Percentiles rank a stretch among this genome's conserved stretches.
phyloP scores from a whole-genome alignment of 2,797 vertebrate species.

The Pipistrellus nathusii region DNA sequence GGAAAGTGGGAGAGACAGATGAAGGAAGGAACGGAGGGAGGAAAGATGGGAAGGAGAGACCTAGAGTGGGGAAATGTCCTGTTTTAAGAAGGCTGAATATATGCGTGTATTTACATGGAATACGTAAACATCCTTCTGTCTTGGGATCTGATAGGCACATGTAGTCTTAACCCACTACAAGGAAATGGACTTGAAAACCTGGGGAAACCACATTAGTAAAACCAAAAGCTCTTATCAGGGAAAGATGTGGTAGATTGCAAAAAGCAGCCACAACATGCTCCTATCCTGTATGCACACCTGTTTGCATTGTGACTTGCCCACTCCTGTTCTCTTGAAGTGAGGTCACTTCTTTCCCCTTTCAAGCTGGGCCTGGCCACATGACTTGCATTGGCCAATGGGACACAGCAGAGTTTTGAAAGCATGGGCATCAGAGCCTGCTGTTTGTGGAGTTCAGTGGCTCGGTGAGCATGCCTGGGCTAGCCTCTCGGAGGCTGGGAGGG shows the following conservation, averaged over 20 bases:
- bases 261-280: background rate
- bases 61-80: background rate
- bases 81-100: background rate
- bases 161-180: background rate
- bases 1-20: background rate
- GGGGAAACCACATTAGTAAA: background rate
- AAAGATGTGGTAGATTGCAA: background rate
- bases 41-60: background rate
- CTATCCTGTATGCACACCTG: background rate
- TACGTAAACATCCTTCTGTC: background rate
- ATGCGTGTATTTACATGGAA: background rate
- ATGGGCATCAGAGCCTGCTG: rapidly evolving
- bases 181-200: background rate
- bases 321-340: background rate
- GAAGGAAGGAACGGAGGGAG: background rate
- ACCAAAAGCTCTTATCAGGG: background rate
- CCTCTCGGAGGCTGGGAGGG: background rate
- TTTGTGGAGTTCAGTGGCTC: background rate
- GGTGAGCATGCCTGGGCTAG: background rate
- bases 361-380: background rate
- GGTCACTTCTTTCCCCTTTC: too few relatives aligned
- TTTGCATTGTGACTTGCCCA: background rate
- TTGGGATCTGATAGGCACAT: background rate
- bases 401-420: background rate
- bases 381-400: background rate